A percentile compares a stretch with the other conserved stretches of the same genome.
Conservation (phyloP, 2,888 invertebrate species). For the Masnerella sp. region DNA sequence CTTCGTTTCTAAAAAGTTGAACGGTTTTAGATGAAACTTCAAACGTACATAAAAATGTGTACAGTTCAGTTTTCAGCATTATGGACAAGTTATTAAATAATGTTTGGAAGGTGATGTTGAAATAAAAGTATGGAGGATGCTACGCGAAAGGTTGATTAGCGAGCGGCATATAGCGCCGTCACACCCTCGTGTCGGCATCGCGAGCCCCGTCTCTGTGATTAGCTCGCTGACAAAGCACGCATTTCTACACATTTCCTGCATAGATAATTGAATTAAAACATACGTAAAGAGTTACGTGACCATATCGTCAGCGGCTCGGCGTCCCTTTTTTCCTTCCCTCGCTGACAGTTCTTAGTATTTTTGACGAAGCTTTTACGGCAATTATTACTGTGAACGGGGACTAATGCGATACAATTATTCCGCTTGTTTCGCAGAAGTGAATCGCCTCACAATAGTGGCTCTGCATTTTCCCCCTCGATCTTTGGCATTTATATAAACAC, state of each 20-base stretch:
- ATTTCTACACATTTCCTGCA: constrained; percentile 53
- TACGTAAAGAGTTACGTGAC: constrained; percentile 51
- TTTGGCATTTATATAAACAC: too few relatives aligned
- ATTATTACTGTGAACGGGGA: constrained; percentile 34
- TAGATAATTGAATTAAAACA: constrained; percentile 50
- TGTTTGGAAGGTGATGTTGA: constrained; percentile 25
- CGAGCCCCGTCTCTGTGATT: constrained; percentile 51
- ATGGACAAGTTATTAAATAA: too few relatives aligned
- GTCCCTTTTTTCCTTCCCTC: constrained; percentile 11
- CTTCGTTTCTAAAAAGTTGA: too few relatives aligned
- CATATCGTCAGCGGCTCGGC: constrained; percentile 35
- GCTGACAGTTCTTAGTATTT: constrained; percentile 25
- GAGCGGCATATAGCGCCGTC: constrained; percentile 72
- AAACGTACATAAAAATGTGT: too few relatives aligned
- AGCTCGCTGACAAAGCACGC: constrained; percentile 58
- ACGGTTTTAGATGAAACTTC: too few relatives aligned
- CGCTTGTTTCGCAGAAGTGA: constrained; percentile 8
- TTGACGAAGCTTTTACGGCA: constrained; percentile 32
- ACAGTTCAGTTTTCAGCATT: too few relatives aligned
- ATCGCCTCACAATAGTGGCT: constrained; percentile 13
- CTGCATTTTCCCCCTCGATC: not conserved
- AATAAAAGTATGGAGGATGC: constrained; percentile 8
- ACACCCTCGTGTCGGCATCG: constrained; percentile 70
- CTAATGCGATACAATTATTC: constrained; percentile 44
- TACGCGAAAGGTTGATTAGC: constrained; percentile 65